These are phyloP conservation scores for Parochlus steinenii DNA, from an alignment of 2,888 invertebrate species.

Conservation along the genomic window DNA sequence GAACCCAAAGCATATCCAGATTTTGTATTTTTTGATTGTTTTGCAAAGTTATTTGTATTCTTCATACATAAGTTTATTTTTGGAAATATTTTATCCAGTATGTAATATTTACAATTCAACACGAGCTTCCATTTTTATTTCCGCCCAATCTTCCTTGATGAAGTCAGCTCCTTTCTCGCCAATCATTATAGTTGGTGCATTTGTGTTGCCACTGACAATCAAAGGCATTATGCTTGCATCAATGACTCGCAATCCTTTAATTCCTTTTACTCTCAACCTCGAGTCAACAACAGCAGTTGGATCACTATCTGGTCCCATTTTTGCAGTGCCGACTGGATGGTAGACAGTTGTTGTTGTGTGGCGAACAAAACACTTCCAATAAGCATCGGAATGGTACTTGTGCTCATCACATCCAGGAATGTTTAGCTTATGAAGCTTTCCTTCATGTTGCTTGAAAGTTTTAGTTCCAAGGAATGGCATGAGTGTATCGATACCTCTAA, in stretches of 20 bases:
- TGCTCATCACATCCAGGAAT: conserved; percentile 4
- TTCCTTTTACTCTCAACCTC: conserved; percentile 34
- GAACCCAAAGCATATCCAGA: no score
- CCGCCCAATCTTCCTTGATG: conserved; percentile 22
- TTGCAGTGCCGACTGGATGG: conserved; percentile 52
- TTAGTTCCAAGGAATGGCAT: conserved; percentile 25
- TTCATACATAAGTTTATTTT: no score
- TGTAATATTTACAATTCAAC: no score
- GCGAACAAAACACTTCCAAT: conserved; percentile 40
- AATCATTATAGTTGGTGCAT: conserved; percentile 33
- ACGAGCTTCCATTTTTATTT: no score
- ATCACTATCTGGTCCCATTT: conserved; percentile 41
- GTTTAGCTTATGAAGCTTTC: conserved; percentile 18
- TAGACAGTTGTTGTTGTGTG: conserved; percentile 39
- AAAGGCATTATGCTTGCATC: conserved; percentile 31
- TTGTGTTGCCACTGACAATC: conserved; percentile 32
- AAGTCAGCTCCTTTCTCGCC: conserved; percentile 32
- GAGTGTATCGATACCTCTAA: conserved; percentile 31
- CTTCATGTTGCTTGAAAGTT: conserved; percentile 26
- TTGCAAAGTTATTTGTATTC: no score
- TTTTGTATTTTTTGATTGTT: no score
- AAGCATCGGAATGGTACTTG: conserved; percentile 23
- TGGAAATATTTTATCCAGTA: no score
- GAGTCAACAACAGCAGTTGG: conserved; percentile 34
- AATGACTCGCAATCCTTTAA: conserved; percentile 13